Percentiles rank a stretch among this genome's conserved stretches.
These are phyloP conservation scores for Meloe dianella DNA, from an alignment of 2,888 invertebrate species.

Conservation along the genomic window DNA sequence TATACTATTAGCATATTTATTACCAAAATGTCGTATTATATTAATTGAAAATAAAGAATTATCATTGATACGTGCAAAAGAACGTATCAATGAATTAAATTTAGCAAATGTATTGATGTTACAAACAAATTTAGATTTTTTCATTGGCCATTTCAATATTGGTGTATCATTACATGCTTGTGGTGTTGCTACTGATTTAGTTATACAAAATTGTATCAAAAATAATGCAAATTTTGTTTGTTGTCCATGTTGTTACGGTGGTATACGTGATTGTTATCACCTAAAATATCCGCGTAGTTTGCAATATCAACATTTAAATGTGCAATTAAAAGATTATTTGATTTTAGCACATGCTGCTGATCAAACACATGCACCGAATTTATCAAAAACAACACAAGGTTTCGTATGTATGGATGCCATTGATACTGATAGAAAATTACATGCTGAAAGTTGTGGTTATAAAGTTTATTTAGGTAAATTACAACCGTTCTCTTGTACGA, in stretches of 20 bases:
- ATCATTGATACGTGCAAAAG: conserved; percentile 76
- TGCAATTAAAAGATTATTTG: conserved; percentile 67
- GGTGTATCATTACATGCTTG: conserved; percentile 93
- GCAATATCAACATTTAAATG: conserved; percentile 58
- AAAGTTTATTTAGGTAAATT: conserved; percentile 76
- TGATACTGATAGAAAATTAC: conserved; percentile 81
- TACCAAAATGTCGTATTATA: conserved; percentile 80
- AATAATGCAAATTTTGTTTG: conserved; percentile 82
- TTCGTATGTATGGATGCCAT: conserved; percentile 86
- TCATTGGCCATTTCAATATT: conserved; percentile 79
- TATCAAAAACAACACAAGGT: conserved; percentile 76
- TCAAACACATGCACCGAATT: conserved; percentile 81
- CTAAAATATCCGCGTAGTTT: conserved; percentile 82
- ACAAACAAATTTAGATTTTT: conserved; percentile 92
- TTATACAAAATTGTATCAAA: conserved; percentile 80
- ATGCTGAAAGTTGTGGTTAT: conserved; percentile 80
- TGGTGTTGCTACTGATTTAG: conserved; percentile 92
- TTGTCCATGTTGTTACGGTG: conserved; percentile 95
- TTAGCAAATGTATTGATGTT: conserved; percentile 78
- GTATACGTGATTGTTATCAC: conserved; percentile 79
- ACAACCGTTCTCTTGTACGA: conserved; percentile 82
- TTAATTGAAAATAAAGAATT: conserved; percentile 92
- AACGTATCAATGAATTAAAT: conserved; percentile 70
- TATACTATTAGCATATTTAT: conserved; percentile 78
- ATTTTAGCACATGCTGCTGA: conserved; percentile 90